These are phyloP conservation scores for Sylvietta virens DNA, from an alignment of 2,113 vertebrate genomes.

Conservation along the genomic window DNA sequence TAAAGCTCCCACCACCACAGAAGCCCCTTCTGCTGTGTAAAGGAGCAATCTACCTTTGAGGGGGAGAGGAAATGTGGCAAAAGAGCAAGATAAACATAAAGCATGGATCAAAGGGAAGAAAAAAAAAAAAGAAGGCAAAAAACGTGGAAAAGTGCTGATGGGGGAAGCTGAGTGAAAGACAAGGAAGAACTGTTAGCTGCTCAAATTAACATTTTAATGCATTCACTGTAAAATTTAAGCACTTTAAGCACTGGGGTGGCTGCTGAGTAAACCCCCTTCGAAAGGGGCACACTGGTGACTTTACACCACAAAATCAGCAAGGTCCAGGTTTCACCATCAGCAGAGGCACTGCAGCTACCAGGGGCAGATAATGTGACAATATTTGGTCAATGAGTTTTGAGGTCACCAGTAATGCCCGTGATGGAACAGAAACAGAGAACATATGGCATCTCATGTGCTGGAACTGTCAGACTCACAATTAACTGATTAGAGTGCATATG, in stretches of 20 bases:
- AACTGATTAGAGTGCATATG: slow-evolving; percentile 43
- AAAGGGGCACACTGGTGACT: background rate
- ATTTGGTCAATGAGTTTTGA: background rate
- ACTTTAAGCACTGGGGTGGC: background rate
- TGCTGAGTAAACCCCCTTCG: background rate
- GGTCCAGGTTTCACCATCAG: background rate
- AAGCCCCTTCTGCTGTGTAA: background rate
- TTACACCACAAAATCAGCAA: background rate
- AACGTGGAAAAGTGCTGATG: background rate
- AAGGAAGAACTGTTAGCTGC: background rate
- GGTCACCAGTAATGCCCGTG: background rate
- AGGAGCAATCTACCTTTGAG: background rate
- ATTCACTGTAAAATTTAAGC: background rate
- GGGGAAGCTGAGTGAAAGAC: background rate
- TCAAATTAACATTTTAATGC: slow-evolving; percentile 28
- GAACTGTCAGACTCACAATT: slow-evolving; percentile 10
- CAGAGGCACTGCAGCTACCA: background rate
- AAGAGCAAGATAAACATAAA: background rate
- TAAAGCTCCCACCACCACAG: background rate
- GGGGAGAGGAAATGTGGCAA: background rate
- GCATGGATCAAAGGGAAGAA: background rate
- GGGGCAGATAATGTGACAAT: background rate
- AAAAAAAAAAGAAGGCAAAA: background rate
- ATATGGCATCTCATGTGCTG: slow-evolving; percentile 10
- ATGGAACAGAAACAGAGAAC: background rate